Evolutionary conservation across 1,140 invertebrate species (phyloP).

Genomic region (Eriosoma lanigerum): DNA sequence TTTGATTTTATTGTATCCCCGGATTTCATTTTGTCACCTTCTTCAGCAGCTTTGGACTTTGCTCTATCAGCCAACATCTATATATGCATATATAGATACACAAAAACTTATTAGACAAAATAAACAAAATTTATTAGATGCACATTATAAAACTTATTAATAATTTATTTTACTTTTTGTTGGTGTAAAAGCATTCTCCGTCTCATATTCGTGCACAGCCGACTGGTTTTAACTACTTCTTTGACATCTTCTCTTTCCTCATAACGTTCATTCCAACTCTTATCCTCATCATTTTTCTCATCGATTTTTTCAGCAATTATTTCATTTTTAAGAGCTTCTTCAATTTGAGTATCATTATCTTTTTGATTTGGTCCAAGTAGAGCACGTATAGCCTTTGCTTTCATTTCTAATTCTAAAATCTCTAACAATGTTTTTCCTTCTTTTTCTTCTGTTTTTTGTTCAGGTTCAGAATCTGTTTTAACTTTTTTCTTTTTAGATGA

Average conservation of each 20-base stretch:
- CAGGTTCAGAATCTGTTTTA: background rate
- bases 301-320: background rate
- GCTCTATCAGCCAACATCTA: constrained; percentile 42
- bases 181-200: constrained; percentile 53
- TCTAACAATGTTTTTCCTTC: constrained; percentile 62
- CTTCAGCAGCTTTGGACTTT: constrained; percentile 32
- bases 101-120: too few relatives aligned
- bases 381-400: constrained; percentile 62
- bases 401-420: constrained; percentile 63
- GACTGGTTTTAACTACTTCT: constrained; percentile 55
- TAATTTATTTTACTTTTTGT: constrained; percentile 34
- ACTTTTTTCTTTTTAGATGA: constrained; percentile 39
- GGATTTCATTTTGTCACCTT: background rate
- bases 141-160: background rate
- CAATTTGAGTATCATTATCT: constrained; percentile 14
- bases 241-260: constrained; percentile 55
- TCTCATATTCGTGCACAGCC: constrained; percentile 55
- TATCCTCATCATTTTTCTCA: constrained; percentile 5
- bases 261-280: constrained; percentile 55
- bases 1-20: constrained; percentile 20
- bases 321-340: constrained; percentile 32
- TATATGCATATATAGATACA: too few relatives aligned
- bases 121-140: background rate
- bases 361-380: constrained; percentile 57
- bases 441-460: constrained; percentile 55